phyloP scores from a whole-genome alignment of 2,113 vertebrate species.

The Hiodon alosoides region DNA sequence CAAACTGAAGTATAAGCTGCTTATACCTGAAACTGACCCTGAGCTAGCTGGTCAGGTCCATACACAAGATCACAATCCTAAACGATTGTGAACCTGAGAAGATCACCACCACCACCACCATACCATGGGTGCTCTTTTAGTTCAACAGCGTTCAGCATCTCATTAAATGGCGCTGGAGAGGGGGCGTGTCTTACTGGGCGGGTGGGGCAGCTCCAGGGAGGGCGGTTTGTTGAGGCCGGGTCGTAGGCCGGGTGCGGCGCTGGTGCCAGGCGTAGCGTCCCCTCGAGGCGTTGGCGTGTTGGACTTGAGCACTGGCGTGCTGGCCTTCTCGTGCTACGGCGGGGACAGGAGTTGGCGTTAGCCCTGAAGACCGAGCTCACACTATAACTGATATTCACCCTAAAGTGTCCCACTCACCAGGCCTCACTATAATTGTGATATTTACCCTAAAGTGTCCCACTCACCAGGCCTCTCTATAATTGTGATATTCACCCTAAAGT shows the following conservation, averaged over 20 bases:
- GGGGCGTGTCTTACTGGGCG: slow-evolving; percentile 66
- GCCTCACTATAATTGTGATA: background rate
- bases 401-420: no score
- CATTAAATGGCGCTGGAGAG: background rate
- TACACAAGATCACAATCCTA: no score
- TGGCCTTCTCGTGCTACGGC: slow-evolving; percentile 88
- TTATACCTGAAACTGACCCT: no score
- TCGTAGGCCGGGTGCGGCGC: slow-evolving; percentile 80
- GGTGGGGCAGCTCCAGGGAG: slow-evolving; percentile 87
- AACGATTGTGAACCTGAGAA: no score
- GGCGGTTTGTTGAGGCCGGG: slow-evolving; percentile 83
- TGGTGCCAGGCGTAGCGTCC: slow-evolving; percentile 85
- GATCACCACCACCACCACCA: no score
- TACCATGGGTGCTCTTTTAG: background rate
- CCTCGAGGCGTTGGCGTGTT: slow-evolving; percentile 89
- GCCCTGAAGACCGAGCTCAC: no score
- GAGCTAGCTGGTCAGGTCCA: no score
- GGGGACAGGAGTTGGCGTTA: background rate
- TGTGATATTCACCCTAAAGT: background rate
- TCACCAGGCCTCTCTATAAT: slow-evolving; percentile 50
- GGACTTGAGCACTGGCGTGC: slow-evolving; percentile 87
- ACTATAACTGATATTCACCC: no score
- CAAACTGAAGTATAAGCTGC: no score
- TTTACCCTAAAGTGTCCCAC: background rate
- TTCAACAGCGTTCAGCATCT: background rate